Conservation (phyloP, 2,797 vertebrate genomes). For the Poeciliopsis presidionis region DNA sequence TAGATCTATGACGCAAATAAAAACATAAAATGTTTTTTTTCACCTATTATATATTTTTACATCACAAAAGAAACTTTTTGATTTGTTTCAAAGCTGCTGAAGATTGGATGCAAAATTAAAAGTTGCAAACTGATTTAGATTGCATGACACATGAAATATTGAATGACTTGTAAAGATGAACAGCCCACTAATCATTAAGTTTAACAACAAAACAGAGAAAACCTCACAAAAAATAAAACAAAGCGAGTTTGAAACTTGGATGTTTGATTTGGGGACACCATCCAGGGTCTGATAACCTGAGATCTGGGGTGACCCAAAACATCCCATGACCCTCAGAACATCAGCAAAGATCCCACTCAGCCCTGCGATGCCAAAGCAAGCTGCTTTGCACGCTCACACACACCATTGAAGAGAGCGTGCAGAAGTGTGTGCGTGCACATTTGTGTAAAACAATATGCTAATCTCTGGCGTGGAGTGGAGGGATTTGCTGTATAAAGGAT, state of each 20-base stretch:
- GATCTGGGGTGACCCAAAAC: not conserved
- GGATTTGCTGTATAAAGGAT: constrained; percentile 77
- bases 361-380: constrained; percentile 18
- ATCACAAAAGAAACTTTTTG: not conserved
- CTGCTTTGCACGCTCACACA: constrained; percentile 20
- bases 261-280: not conserved
- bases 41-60: not conserved
- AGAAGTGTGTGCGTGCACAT: constrained; percentile 19
- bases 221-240: not conserved
- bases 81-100: not conserved
- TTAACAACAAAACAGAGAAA: not conserved
- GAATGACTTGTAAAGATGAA: not conserved
- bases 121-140: not conserved
- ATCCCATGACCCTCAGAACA: constrained; percentile 21
- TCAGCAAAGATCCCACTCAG: not conserved
- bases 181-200: not conserved
- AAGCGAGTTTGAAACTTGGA: not conserved
- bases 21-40: not conserved
- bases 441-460: constrained; percentile 74
- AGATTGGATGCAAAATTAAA: not conserved
- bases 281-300: not conserved
- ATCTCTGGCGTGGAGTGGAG: constrained; percentile 74
- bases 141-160: not conserved
- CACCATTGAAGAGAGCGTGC: constrained; percentile 1
- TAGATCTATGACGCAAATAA: too few species aligned